Base-by-base conservation (phyloP, 2,888 invertebrate species). In the Galerucella pusilla region DNA sequence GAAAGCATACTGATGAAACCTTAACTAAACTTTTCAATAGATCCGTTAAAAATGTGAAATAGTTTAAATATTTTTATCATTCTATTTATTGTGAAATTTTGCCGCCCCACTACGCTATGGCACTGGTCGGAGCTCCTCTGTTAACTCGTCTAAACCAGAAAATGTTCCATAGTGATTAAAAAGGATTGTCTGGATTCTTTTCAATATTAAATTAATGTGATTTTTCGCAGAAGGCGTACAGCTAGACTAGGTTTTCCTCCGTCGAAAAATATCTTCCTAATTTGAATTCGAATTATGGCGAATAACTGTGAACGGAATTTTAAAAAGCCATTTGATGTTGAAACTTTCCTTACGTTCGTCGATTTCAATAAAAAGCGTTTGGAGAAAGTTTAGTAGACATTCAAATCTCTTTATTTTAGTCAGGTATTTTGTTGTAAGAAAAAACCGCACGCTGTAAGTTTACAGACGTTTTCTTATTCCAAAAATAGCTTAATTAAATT, bases 261-360 rank as follows among this genome's bases (percentile, higher is more conserved):
- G 54, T 49, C 28, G 49, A 60, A 74, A 74, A 66, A 65, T 45
- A 66, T 61, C 70, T 60, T 49, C 66, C 59, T 70, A 69, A 74
- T 70, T 70, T 70, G 54, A 74, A 70, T 74, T 70, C 68, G 66
- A 70, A 70, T 74, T 66, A 61, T 74, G 49, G 52, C 35, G 67
- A 70, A 66, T 52, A 66, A 54, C 49, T 74, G 68, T 69, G 70
- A 60, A 45, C 59, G 49, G 74, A 70, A 74, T 74, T 61, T 74
- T 66, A 65, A 65, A 65, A 28, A 74, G 59, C 63, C 46, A 65
- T 49, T 74, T 57, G 59, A 42, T 35, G 57, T 46, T 60, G n/a
- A 14, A 61, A 35, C 28, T 61, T 25, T 61, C n/a, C 28, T 28
- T 9, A 28, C 11, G 14, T 60, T 20, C 60, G 60, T 61, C 25